A percentile compares a stretch with the other conserved stretches of the same genome.
Conservation (phyloP, 2,113 vertebrate genomes). For the Callipepla squamata region DNA sequence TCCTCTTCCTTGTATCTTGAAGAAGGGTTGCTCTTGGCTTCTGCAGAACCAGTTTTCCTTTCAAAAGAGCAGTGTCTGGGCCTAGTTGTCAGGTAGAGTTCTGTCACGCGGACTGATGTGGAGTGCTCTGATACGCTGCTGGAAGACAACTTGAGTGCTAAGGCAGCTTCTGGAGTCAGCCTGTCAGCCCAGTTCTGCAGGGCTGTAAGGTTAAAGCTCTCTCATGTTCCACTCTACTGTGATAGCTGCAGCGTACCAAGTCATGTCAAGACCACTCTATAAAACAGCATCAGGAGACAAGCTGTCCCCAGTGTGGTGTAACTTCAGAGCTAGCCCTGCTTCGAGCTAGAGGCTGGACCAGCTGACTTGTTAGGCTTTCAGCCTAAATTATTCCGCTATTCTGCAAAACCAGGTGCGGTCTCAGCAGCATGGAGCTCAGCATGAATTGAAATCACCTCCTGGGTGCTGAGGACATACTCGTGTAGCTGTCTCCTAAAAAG, state of each 20-base stretch:
- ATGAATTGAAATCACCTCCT: not conserved
- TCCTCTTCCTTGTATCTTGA: not conserved
- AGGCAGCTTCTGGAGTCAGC: not conserved
- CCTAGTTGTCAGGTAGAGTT: not conserved
- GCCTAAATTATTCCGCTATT: not conserved
- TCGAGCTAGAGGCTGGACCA: not conserved
- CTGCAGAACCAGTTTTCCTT: not conserved
- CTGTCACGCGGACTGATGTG: not conserved
- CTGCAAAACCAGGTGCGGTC: not conserved
- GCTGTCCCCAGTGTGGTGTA: not conserved
- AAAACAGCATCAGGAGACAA: not conserved
- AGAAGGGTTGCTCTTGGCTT: not conserved
- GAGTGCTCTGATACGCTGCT: not conserved
- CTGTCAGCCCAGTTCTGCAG: not conserved
- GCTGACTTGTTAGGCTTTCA: not conserved
- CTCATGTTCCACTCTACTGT: not conserved
- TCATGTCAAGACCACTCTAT: not conserved
- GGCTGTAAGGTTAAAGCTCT: not conserved
- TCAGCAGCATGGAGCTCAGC: not conserved
- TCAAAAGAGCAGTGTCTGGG: not conserved
- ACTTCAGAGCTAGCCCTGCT: not conserved
- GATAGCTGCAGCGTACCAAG: not conserved
- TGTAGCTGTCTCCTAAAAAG: not conserved
- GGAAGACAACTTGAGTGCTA: not conserved
- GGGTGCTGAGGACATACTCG: not conserved